phyloP scores from a whole-genome alignment of 2,888 invertebrate species.

The Dicycla oo region DNA sequence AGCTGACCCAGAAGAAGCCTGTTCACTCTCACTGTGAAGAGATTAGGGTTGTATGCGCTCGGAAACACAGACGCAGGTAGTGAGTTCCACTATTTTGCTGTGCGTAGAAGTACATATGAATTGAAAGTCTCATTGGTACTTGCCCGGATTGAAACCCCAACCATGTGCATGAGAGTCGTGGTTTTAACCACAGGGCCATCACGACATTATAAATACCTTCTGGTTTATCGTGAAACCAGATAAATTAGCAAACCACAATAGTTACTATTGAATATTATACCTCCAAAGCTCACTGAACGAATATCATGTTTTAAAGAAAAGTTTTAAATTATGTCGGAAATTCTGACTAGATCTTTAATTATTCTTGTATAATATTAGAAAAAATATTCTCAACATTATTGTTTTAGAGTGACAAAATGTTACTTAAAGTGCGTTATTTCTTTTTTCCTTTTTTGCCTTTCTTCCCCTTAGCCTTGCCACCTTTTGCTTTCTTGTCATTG shows the following conservation, averaged over 20 bases:
- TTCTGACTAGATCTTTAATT: slow-evolving; percentile 22
- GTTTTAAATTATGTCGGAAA: background rate
- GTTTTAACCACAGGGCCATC: background rate
- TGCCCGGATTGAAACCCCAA: background rate
- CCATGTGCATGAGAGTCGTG: background rate
- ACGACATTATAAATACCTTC: background rate
- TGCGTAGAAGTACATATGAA: too few species aligned
- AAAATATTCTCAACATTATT: slow-evolving; percentile 18
- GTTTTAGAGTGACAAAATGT: background rate
- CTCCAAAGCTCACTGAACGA: background rate
- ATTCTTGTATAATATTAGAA: slow-evolving; percentile 1
- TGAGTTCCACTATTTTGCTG: too few species aligned
- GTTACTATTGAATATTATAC: background rate
- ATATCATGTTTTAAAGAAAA: slow-evolving; percentile 1
- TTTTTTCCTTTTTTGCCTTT: slow-evolving; percentile 65
- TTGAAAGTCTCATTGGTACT: background rate
- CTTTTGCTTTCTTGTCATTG: slow-evolving; percentile 50
- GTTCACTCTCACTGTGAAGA: too few species aligned
- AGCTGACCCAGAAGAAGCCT: too few species aligned
- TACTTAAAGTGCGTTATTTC: slow-evolving; percentile 30
- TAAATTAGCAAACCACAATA: background rate
- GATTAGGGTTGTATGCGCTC: too few species aligned
- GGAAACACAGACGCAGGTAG: too few species aligned
- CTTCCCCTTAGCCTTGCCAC: slow-evolving; percentile 8
- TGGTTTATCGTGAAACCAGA: background rate